phyloP scores from a whole-genome alignment of 2,797 vertebrate genomes.

The Anguilla anguilla region DNA sequence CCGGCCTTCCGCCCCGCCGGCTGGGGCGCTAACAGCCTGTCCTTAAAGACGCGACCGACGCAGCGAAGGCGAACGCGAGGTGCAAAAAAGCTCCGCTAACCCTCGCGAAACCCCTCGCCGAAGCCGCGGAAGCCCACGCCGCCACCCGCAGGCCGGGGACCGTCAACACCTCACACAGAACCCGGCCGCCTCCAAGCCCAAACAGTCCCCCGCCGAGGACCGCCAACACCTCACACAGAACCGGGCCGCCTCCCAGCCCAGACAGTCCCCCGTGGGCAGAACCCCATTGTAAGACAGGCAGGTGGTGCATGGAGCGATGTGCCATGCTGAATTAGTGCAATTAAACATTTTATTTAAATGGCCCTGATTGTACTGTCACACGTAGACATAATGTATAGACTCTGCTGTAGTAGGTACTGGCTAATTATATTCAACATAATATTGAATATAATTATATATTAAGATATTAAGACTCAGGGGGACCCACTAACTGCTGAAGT shows the following conservation, averaged over 20 bases:
- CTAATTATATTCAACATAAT: neutral
- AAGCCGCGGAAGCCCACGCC: neutral
- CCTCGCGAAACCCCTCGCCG: neutral
- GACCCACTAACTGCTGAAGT: too few relatives aligned
- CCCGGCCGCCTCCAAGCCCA: neutral
- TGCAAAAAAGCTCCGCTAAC: neutral
- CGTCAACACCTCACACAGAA: too few relatives aligned
- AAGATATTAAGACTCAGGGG: neutral
- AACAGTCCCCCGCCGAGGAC: neutral
- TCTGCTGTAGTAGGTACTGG: neutral
- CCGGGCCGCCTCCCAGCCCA: too few relatives aligned
- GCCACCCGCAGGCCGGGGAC: neutral
- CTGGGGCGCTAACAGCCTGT: constrained; percentile 1
- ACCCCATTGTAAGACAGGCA: neutral
- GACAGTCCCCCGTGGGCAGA: neutral
- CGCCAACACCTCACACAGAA: neutral
- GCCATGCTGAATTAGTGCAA: neutral
- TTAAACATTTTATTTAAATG: neutral
- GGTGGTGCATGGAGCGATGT: neutral
- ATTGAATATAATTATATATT: too few relatives aligned
- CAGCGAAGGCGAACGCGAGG: neutral
- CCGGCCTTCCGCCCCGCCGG: neutral
- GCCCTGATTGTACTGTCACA: neutral
- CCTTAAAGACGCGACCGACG: neutral
- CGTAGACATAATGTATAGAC: neutral